Conservation (phyloP, 2,797 vertebrate genomes). For the Pipistrellus kuhlii region DNA sequence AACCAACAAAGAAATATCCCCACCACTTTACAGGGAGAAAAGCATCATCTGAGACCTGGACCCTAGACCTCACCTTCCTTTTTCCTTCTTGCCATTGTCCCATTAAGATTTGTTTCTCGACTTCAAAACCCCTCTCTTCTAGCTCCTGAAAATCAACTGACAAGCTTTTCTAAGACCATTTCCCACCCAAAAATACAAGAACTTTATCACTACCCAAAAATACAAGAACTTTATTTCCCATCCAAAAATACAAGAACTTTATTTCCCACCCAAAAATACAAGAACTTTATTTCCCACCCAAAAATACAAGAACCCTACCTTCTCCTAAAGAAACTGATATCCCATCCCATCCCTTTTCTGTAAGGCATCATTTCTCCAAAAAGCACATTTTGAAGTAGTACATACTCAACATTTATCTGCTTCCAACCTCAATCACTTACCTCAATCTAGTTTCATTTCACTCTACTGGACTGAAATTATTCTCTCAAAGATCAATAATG, state of each 20-base stretch:
- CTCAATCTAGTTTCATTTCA: constrained; percentile 28
- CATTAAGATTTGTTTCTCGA: neutral
- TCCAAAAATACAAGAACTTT: too few relatives aligned
- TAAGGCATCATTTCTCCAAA: neutral
- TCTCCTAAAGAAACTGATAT: neutral
- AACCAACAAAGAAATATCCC: neutral
- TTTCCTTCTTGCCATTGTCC: constrained; percentile 8
- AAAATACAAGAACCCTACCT: neutral
- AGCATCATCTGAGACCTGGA: neutral
- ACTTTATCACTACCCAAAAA: neutral
- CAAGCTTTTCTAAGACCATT: neutral
- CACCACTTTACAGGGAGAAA: neutral
- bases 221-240: neutral
- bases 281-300: neutral
- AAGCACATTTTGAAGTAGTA: neutral
- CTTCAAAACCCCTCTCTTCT: neutral
- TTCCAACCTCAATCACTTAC: constrained; percentile 24
- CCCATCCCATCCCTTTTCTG: neutral
- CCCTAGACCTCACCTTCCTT: neutral
- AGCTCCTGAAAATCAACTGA: neutral
- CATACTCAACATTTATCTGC: constrained; percentile 12
- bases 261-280: neutral
- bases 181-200: neutral
- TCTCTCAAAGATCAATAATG: constrained; percentile 42
- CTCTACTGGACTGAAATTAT: constrained; percentile 1